A percentile compares a stretch with the other conserved stretches of the same genome.
Conservation (phyloP, 2,113 vertebrate genomes). For the Hypomesus transpacificus region DNA sequence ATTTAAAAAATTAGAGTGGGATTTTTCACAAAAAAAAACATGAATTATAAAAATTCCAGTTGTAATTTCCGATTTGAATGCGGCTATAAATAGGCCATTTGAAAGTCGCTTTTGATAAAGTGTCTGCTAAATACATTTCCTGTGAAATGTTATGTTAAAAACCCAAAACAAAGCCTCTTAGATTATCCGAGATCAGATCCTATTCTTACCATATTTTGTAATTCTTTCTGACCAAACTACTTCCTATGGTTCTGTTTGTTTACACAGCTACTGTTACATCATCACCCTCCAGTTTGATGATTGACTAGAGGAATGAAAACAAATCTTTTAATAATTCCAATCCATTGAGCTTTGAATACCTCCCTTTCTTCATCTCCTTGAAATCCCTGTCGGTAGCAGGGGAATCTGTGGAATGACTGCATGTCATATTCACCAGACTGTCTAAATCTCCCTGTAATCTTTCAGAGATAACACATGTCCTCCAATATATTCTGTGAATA, state of each 20-base stretch:
- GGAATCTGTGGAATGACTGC: conserved; percentile 45
- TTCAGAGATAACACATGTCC: conserved; percentile 19
- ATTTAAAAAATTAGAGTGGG: no score
- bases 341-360: not conserved
- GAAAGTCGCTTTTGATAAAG: no score
- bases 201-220: not conserved
- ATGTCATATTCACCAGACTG: conserved; percentile 19
- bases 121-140: no score
- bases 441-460: conserved; percentile 43
- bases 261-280: not conserved
- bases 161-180: not conserved
- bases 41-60: no score
- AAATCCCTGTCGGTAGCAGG: conserved; percentile 15
- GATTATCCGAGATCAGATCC: not conserved
- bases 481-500: conserved; percentile 28
- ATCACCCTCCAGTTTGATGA: not conserved
- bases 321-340: not conserved
- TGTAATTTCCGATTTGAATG: no score
- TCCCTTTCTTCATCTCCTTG: conserved; percentile 1
- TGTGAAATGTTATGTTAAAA: no score
- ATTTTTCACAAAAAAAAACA: no score
- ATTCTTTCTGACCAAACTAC: not conserved
- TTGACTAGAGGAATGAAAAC: not conserved
- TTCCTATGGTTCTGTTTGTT: not conserved
- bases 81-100: no score